Evolutionary conservation across 1,140 invertebrate genomes (phyloP).

Genomic region (Bombyx mandarina): DNA sequence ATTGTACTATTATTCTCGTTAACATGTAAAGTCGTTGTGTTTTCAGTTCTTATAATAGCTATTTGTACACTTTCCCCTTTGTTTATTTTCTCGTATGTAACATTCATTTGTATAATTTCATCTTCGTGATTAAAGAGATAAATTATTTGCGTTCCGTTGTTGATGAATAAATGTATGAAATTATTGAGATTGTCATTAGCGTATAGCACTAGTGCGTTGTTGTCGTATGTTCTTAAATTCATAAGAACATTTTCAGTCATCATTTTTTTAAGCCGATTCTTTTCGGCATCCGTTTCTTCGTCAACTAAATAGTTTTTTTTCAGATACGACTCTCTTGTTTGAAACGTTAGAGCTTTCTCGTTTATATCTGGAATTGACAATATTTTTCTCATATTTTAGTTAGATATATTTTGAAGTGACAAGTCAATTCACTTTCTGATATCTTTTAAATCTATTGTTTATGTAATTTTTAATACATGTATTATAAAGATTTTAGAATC

Average conservation of each 20-base stretch:
- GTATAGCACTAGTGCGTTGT: slow-evolving; percentile 86
- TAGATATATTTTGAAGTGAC: too few relatives aligned
- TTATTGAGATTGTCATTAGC: slow-evolving; percentile 95
- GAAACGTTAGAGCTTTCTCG: slow-evolving; percentile 89
- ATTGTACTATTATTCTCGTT: slow-evolving; percentile 84
- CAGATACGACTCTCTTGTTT: slow-evolving; percentile 82
- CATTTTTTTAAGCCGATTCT: slow-evolving; percentile 79
- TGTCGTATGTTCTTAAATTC: slow-evolving; percentile 90
- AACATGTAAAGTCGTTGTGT: slow-evolving; percentile 84
- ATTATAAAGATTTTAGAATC: too few relatives aligned
- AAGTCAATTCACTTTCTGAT: too few relatives aligned
- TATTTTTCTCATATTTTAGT: too few relatives aligned
- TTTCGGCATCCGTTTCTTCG: slow-evolving; percentile 74
- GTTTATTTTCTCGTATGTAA: slow-evolving; percentile 81
- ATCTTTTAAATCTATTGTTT: too few relatives aligned
- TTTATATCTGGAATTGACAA: slow-evolving; percentile 84
- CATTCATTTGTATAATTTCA: slow-evolving; percentile 84
- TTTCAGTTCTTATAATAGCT: slow-evolving; percentile 81
- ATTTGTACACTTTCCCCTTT: slow-evolving; percentile 88
- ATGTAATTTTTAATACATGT: too few relatives aligned
- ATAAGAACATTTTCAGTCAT: slow-evolving; percentile 85
- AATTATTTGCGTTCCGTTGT: slow-evolving; percentile 80
- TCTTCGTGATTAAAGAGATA: slow-evolving; percentile 88
- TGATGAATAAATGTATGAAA: slow-evolving; percentile 91
- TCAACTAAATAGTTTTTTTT: slow-evolving; percentile 82